Evolutionary conservation across 2,113 vertebrate species (phyloP), one percentile per base, ranked within the genome.

Genomic region (Heterocephalus glaber): DNA sequence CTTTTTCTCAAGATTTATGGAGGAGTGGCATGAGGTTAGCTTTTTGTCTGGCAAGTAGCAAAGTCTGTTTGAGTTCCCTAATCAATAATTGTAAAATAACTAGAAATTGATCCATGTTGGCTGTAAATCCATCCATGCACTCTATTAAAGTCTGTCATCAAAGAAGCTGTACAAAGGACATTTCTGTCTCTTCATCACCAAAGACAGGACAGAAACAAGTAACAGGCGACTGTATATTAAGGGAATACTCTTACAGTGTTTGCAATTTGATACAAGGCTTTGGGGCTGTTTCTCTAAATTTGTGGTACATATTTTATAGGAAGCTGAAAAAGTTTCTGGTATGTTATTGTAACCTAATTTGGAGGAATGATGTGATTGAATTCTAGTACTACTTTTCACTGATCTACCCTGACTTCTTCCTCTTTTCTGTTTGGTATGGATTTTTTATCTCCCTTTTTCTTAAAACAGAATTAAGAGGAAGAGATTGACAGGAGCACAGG

Each of bases 1-100:
- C 63, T 90, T 84, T 96, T 83, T 89, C 68, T 47, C 35, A 92
- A 89, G 82, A 61, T 81, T 95, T 70, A 38, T 0, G 79, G 26
- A 56, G 44, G 6, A 38, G 38, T 22, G 2, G n/a, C 4, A 2
- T 20, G 17, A 10, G 49, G 38, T 91, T 87, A 87, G 74, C 56
- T 80, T 95, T 94, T 91, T 97, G 35, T 95, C 58, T 38, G 49
- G 13, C 30, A 61, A 33, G 68, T 26, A 88, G 47, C 49, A 82
- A 10, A 89, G n/a, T 5, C 4, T 38, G 76, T 97, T 96, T 93
- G 61, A 95, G 92, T 92, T 86, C 14, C 1, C 47, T 95, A 58
- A 80, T 96, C 90, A 77, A 89, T 94, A 85, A 93, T 85, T 92
- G 87, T 96, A 95, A 72, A 96, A 56, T 96, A 86, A 94, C 96